Conservation (phyloP, 2,797 vertebrate species). For the Leuciscus waleckii region DNA sequence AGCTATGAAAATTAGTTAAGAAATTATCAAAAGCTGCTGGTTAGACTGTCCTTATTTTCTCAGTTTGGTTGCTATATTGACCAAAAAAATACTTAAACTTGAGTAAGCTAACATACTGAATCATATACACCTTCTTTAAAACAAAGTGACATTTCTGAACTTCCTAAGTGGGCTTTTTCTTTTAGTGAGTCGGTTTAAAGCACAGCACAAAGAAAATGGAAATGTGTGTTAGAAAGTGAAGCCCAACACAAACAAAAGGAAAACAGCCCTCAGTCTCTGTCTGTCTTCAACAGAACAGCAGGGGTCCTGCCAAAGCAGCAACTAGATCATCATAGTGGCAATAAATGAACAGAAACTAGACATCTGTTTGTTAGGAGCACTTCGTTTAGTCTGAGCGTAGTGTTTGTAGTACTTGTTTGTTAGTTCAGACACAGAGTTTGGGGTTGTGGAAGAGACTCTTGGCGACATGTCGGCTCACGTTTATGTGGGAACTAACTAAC, state of each 20-base stretch:
- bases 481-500: constrained; percentile 56
- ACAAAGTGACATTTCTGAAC: not conserved
- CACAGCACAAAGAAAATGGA: not conserved
- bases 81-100: not conserved
- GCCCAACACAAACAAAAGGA: constrained; percentile 6
- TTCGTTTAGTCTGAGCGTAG: not conserved
- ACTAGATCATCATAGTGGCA: not conserved
- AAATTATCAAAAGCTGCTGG: not conserved
- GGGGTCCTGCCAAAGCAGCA: not conserved
- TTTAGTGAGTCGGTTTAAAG: not conserved
- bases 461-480: constrained; percentile 44
- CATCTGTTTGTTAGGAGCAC: not conserved
- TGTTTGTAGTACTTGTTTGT: constrained; percentile 1
- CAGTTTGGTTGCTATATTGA: too few species aligned
- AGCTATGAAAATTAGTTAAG: not conserved
- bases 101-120: not conserved
- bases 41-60: not conserved
- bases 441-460: not conserved
- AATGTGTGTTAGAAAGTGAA: not conserved
- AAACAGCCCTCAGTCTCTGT: not conserved
- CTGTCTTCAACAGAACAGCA: not conserved
- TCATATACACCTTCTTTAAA: not conserved
- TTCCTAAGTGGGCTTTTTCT: not conserved
- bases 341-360: not conserved
- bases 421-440: constrained; percentile 19